Conservation (phyloP, 2,888 invertebrate genomes). For the Erebia epiphron region DNA sequence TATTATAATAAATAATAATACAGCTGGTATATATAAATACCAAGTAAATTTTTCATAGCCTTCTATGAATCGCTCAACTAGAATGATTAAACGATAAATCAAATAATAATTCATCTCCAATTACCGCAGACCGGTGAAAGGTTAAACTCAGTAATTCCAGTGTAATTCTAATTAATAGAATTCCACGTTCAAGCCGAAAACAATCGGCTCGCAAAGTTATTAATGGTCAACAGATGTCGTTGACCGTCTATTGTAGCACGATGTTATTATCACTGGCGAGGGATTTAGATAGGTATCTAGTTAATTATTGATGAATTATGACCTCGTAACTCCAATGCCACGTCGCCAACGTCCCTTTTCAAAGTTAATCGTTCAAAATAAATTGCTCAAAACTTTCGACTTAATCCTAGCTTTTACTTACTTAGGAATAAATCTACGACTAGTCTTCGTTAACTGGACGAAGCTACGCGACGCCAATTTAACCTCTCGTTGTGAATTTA, state of each 20-base stretch:
- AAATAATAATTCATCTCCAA: slow-evolving; percentile 2
- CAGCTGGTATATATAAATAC: no score
- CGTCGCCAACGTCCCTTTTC: slow-evolving; percentile 10
- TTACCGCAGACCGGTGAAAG: slow-evolving; percentile 11
- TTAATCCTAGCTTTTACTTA: slow-evolving; percentile 7
- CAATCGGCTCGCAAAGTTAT: slow-evolving; percentile 55
- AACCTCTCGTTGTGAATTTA: not conserved
- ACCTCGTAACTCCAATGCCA: slow-evolving; percentile 3
- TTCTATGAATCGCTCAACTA: not conserved
- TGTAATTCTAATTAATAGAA: slow-evolving; percentile 49
- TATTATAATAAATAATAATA: no score
- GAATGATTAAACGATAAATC: not conserved
- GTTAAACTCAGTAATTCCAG: slow-evolving; percentile 8
- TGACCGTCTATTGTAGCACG: slow-evolving; percentile 41
- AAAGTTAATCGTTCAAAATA: slow-evolving; percentile 8
- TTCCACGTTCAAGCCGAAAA: slow-evolving; percentile 52
- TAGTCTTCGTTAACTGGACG: not conserved
- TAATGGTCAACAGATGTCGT: slow-evolving; percentile 61
- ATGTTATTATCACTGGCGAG: slow-evolving; percentile 3
- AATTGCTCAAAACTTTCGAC: slow-evolving; percentile 9
- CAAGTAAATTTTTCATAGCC: not conserved
- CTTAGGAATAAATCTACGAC: slow-evolving; percentile 7
- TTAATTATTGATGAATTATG: slow-evolving; percentile 17
- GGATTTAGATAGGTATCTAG: slow-evolving; percentile 5
- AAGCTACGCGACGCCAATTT: not conserved